Conservation (phyloP, 2,113 vertebrate genomes). For the Elaphurus davidianus region DNA sequence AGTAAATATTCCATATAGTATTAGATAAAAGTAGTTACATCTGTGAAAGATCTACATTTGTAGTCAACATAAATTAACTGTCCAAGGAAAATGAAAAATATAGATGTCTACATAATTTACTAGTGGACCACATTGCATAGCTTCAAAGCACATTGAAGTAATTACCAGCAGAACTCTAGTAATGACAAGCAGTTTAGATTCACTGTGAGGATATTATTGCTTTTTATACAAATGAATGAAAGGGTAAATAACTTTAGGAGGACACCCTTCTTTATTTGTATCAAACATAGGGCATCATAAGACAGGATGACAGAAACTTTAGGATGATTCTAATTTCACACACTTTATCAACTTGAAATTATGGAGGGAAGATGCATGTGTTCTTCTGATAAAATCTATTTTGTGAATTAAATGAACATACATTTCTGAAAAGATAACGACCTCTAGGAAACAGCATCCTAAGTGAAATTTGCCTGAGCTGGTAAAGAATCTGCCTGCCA, state of each 20-base stretch:
- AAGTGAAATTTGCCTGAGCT: not conserved
- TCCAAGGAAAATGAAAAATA: conserved; percentile 52
- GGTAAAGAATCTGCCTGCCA: not conserved
- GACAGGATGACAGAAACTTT: not conserved
- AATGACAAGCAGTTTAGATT: not conserved
- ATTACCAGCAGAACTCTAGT: not conserved
- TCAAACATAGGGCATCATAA: not conserved
- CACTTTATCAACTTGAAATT: not conserved
- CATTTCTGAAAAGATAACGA: not conserved
- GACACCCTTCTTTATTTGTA: not conserved
- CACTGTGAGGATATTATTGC: not conserved
- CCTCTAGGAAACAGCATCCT: not conserved
- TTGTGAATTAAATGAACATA: not conserved
- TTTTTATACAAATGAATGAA: not conserved
- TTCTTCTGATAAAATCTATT: not conserved
- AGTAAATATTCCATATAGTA: not conserved
- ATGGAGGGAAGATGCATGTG: not conserved
- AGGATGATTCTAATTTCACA: not conserved
- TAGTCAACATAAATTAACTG: conserved; percentile 62
- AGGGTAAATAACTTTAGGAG: not conserved
- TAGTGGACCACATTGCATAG: not conserved
- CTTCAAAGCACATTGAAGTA: not conserved
- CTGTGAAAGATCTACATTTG: conserved; percentile 38
- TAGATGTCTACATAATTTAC: conserved; percentile 50
- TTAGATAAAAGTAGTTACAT: conserved; percentile 53